These are phyloP conservation scores for Trachelus tabidus DNA, from an alignment of 2,888 invertebrate genomes.

Conservation along the genomic window DNA sequence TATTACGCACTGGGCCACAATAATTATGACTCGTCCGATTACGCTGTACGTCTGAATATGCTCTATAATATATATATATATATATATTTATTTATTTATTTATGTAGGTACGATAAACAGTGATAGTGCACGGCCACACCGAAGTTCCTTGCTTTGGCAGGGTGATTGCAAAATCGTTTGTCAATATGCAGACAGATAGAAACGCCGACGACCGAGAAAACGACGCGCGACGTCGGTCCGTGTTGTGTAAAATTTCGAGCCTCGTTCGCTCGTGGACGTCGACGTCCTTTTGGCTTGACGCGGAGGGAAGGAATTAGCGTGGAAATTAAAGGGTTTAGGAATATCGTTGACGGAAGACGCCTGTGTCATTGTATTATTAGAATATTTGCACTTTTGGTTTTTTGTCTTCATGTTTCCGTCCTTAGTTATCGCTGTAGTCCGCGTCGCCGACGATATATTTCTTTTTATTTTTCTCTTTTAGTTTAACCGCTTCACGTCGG, in stretches of 20 bases:
- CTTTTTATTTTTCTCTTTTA: not conserved
- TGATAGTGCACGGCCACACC: conserved; percentile 50
- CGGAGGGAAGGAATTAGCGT: not conserved
- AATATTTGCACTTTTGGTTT: conserved; percentile 13
- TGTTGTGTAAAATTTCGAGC: conserved; percentile 1
- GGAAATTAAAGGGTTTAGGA: not conserved
- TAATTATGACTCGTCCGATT: conserved; percentile 27
- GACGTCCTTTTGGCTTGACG: not conserved
- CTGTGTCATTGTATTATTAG: conserved; percentile 4
- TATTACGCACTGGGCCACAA: conserved; percentile 9
- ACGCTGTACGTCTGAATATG: conserved; percentile 22
- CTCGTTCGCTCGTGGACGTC: not conserved
- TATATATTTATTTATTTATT: conserved; percentile 22
- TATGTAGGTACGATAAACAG: conserved; percentile 54
- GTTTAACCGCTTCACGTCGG: not conserved
- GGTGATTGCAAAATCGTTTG: conserved; percentile 51
- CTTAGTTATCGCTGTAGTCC: not conserved
- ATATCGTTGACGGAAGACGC: conserved; percentile 1
- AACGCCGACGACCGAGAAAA: not conserved
- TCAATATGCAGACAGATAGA: not conserved
- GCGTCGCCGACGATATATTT: not conserved
- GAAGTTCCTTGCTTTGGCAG: conserved; percentile 38
- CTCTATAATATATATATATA: conserved; percentile 20
- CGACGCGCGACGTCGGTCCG: too few species aligned
- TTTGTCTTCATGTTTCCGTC: not conserved